These are phyloP conservation scores for Myopa testacea DNA, from an alignment of 2,888 invertebrate species.

Conservation along the genomic window DNA sequence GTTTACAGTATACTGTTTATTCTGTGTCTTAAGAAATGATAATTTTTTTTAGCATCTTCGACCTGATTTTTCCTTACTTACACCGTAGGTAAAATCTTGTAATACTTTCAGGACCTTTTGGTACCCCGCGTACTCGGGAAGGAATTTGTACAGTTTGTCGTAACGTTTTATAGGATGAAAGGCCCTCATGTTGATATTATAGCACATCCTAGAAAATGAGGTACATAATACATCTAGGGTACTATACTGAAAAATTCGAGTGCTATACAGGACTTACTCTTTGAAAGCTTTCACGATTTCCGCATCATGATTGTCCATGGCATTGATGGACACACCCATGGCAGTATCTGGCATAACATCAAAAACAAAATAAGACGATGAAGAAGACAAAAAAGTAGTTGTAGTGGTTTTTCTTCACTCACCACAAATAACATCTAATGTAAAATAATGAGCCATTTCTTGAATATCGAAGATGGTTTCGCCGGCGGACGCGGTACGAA, in stretches of 20 bases:
- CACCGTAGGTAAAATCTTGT: slow-evolving; percentile 62
- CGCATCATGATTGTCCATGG: slow-evolving; percentile 68
- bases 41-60: no score
- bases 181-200: slow-evolving; percentile 57
- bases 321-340: slow-evolving; percentile 73
- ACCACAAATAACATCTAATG: slow-evolving; percentile 70
- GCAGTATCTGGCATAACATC: slow-evolving; percentile 70
- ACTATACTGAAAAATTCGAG: neutral
- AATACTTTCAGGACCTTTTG: slow-evolving; percentile 62
- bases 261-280: slow-evolving; percentile 59
- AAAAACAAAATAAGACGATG: neutral
- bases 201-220: slow-evolving; percentile 56
- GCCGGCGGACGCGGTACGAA: slow-evolving; percentile 51
- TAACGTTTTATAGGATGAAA: slow-evolving; percentile 55
- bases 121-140: slow-evolving; percentile 70
- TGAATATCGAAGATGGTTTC: slow-evolving; percentile 70
- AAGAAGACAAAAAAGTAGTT: neutral
- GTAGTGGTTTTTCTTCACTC: slow-evolving; percentile 33
- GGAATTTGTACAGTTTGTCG: slow-evolving; percentile 58
- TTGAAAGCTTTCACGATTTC: slow-evolving; percentile 71
- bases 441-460: slow-evolving; percentile 68
- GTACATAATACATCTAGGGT: neutral
- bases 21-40: no score
- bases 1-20: no score
- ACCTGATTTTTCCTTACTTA: slow-evolving; percentile 37